phyloP scores from a whole-genome alignment of 2,888 invertebrate species.

The Chymomyza caudatula region DNA sequence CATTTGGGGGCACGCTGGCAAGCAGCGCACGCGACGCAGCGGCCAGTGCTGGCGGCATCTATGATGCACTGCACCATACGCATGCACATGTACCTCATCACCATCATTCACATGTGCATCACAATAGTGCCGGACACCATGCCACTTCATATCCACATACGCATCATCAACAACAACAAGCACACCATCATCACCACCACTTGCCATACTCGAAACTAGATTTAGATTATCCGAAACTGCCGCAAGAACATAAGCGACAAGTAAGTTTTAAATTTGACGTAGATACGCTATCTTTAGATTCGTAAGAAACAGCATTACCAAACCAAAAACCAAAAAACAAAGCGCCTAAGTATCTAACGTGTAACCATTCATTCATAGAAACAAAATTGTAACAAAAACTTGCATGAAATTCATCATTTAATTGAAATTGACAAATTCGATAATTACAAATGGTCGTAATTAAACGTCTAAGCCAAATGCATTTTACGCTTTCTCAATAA shows the following conservation, averaged over 20 bases:
- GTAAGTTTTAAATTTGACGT: constrained; percentile 80
- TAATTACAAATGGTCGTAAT: not conserved
- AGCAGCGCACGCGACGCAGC: constrained; percentile 68
- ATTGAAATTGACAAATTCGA: not conserved
- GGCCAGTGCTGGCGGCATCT: constrained; percentile 37
- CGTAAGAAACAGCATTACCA: constrained; percentile 61
- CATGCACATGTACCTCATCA: constrained; percentile 46
- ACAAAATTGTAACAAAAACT: too few relatives aligned
- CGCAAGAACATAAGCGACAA: constrained; percentile 79
- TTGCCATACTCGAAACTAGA: constrained; percentile 79
- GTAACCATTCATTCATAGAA: too few relatives aligned
- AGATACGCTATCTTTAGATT: constrained; percentile 79
- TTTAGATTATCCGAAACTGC: constrained; percentile 79
- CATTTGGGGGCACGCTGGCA: constrained; percentile 70
- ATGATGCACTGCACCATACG: constrained; percentile 63
- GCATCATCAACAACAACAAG: constrained; percentile 36
- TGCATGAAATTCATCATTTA: too few relatives aligned
- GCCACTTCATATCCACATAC: constrained; percentile 39
- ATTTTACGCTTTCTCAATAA: constrained; percentile 64
- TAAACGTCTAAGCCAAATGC: constrained; percentile 32
- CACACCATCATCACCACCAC: constrained; percentile 62
- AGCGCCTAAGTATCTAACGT: too few relatives aligned
- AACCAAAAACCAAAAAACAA: not conserved
- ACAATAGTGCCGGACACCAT: constrained; percentile 1
- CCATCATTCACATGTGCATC: constrained; percentile 53